Conservation (phyloP, 2,888 invertebrate species). For the Idaea dimidiata region DNA sequence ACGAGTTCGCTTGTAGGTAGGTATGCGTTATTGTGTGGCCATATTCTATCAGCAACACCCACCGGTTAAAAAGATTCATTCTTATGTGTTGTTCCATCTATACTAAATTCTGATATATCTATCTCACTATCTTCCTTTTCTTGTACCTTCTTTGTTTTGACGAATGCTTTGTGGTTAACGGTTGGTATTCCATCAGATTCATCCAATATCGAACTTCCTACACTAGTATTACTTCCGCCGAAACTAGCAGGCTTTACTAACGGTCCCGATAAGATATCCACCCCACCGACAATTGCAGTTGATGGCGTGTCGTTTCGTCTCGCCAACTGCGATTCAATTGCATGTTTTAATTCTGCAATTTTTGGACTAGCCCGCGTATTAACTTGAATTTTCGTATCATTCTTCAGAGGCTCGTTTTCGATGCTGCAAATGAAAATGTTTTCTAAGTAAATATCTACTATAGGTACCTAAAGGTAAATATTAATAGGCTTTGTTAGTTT, state of each 20-base stretch:
- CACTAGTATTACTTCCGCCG: conserved; percentile 72
- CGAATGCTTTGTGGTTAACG: conserved; percentile 46
- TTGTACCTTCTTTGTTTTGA: conserved; percentile 48
- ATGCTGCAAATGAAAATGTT: conserved; percentile 53
- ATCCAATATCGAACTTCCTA: conserved; percentile 73
- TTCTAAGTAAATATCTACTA: conserved; percentile 3
- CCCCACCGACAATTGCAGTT: conserved; percentile 55
- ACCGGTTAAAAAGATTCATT: conserved; percentile 54
- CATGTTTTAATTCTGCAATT: conserved; percentile 77
- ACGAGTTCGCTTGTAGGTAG: no score
- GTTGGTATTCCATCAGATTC: conserved; percentile 56
- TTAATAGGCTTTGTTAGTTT: conserved; percentile 9
- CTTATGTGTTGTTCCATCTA: conserved; percentile 55
- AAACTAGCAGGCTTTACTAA: conserved; percentile 48
- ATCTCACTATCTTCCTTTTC: conserved; percentile 70
- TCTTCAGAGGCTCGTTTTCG: conserved; percentile 64
- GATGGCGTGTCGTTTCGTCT: conserved; percentile 59
- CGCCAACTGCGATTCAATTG: conserved; percentile 78
- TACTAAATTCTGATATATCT: conserved; percentile 69
- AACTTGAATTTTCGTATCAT: conserved; percentile 61
- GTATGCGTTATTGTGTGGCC: no score
- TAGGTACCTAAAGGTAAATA: conserved; percentile 4
- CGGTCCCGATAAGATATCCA: conserved; percentile 57
- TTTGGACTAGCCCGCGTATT: conserved; percentile 75
- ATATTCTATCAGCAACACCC: no score